A percentile compares a stretch with the other conserved stretches of the same genome.
These are phyloP conservation scores for Diphyllodes magnificus DNA, from an alignment of 2,113 vertebrate species.

Conservation along the genomic window DNA sequence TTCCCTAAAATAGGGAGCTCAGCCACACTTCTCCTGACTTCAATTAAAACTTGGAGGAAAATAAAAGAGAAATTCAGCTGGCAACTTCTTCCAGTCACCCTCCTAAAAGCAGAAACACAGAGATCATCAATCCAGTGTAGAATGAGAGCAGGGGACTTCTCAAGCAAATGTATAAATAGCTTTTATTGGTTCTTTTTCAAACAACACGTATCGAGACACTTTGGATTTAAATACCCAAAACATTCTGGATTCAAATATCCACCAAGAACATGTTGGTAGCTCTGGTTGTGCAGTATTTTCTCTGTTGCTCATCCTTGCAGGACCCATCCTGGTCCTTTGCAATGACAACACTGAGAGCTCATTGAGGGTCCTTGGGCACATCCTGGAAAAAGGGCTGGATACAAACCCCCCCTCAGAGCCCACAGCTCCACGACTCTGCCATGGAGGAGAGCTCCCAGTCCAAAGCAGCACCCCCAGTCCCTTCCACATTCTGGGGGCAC, in stretches of 20 bases:
- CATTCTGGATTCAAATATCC: background rate
- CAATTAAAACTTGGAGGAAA: constrained; percentile 58
- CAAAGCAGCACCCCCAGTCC: background rate
- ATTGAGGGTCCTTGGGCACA: background rate
- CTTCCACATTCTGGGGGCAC: rapidly evolving
- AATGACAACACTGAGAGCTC: background rate
- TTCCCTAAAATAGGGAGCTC: constrained; percentile 45
- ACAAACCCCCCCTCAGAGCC: background rate
- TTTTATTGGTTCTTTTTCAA: background rate
- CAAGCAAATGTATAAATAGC: background rate
- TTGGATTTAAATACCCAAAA: background rate
- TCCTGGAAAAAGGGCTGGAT: background rate
- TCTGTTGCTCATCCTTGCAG: background rate
- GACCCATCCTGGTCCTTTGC: background rate
- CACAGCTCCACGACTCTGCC: background rate
- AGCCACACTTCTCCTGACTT: constrained; percentile 55
- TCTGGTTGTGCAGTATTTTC: background rate
- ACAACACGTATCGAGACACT: background rate
- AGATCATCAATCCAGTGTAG: background rate
- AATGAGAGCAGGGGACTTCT: background rate
- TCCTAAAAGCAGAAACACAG: constrained; percentile 9
- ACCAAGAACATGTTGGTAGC: rapidly evolving
- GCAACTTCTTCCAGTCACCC: background rate
- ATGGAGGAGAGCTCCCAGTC: background rate
- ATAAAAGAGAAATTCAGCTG: constrained; percentile 49